Conservation (phyloP, 1,140 invertebrate species). For the Apis laboriosa region DNA sequence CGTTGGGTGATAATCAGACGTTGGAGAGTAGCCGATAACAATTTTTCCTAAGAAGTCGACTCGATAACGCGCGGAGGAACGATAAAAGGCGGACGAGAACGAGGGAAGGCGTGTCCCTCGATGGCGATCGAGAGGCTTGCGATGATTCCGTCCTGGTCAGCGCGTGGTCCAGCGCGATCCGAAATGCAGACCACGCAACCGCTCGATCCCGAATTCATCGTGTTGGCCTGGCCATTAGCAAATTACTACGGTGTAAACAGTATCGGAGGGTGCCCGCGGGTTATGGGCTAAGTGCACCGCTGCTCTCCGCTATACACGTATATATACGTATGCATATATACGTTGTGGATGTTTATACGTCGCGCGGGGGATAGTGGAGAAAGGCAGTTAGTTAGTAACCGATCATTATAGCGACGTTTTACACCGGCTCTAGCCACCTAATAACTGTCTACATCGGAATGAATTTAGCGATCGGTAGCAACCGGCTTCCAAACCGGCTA, state of each 20-base stretch:
- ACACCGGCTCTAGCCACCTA: slow-evolving; percentile 76
- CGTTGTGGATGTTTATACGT: slow-evolving; percentile 43
- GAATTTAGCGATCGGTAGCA: slow-evolving; percentile 71
- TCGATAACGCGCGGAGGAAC: slow-evolving; percentile 47
- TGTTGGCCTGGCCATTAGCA: slow-evolving; percentile 75
- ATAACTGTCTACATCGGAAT: slow-evolving; percentile 74
- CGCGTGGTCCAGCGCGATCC: slow-evolving; percentile 56
- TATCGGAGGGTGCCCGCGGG: slow-evolving; percentile 68
- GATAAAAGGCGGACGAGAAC: slow-evolving; percentile 38
- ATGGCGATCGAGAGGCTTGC: slow-evolving; percentile 48
- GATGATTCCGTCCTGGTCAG: slow-evolving; percentile 42
- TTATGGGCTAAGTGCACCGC: slow-evolving; percentile 19
- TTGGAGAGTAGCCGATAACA: neutral
- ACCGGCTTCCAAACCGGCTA: slow-evolving; percentile 20
- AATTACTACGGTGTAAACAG: slow-evolving; percentile 80
- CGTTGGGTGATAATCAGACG: neutral
- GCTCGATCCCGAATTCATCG: slow-evolving; percentile 74
- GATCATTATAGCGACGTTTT: slow-evolving; percentile 76
- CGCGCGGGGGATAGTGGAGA: slow-evolving; percentile 3
- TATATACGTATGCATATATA: slow-evolving; percentile 31
- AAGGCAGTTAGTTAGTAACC: slow-evolving; percentile 76
- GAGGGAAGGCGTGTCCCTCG: slow-evolving; percentile 49
- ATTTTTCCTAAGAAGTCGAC: neutral
- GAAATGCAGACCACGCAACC: slow-evolving; percentile 72
- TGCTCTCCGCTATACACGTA: too few species aligned